Percentiles rank a stretch among this genome's conserved stretches.
Conservation (phyloP, 2,888 invertebrate genomes). For the Diarsia mendica region DNA sequence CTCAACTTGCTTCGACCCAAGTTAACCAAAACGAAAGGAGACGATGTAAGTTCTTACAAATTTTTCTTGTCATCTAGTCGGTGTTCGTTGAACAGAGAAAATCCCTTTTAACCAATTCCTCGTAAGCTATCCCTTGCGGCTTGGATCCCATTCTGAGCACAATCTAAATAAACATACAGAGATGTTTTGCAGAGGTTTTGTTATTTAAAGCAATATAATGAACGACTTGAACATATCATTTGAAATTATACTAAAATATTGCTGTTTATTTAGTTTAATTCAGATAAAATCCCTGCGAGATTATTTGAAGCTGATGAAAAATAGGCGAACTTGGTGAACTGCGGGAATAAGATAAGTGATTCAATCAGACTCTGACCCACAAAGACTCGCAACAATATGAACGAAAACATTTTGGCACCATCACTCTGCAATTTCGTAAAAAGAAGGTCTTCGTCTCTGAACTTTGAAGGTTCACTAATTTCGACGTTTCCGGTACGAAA, state of each 20-base stretch:
- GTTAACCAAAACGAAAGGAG: slow-evolving; percentile 3
- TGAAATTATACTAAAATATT: slow-evolving; percentile 8
- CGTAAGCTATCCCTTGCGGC: slow-evolving; percentile 25
- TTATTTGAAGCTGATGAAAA: slow-evolving; percentile 41
- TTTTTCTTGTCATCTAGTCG: slow-evolving; percentile 8
- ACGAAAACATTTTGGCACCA: slow-evolving; percentile 41
- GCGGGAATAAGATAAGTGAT: slow-evolving; percentile 46
- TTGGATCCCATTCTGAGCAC: slow-evolving; percentile 6
- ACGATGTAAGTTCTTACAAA: slow-evolving; percentile 25
- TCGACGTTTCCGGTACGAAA: slow-evolving; percentile 31
- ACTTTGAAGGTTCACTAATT: slow-evolving; percentile 54
- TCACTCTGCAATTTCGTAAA: slow-evolving; percentile 43
- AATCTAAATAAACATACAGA: slow-evolving; percentile 21
- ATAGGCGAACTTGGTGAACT: slow-evolving; percentile 30
- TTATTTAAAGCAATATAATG: slow-evolving; percentile 1
- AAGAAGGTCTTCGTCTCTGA: slow-evolving; percentile 17
- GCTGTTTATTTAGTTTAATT: neutral
- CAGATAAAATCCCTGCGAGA: slow-evolving; percentile 6
- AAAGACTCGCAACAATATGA: slow-evolving; percentile 31
- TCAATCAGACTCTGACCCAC: slow-evolving; percentile 48
- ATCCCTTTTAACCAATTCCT: slow-evolving; percentile 35
- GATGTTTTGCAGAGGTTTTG: slow-evolving; percentile 1
- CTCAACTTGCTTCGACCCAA: neutral
- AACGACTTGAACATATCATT: neutral
- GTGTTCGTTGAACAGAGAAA: slow-evolving; percentile 36